Base-by-base conservation (phyloP, 2,888 invertebrate genomes). In the Lordiphosa fenestrarum region DNA sequence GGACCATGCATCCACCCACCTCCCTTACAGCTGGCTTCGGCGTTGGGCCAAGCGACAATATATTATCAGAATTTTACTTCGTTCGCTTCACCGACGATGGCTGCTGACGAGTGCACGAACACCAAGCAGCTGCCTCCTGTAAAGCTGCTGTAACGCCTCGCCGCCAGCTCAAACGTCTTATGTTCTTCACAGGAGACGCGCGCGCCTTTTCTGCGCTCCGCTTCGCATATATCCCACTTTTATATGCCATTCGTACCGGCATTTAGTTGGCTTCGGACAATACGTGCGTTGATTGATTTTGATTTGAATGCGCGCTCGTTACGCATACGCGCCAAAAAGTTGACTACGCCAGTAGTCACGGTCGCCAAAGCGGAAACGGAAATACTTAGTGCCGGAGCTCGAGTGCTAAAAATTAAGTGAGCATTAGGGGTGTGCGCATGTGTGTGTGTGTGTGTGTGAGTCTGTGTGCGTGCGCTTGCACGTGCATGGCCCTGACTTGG, bases 141-240 rank as follows among this genome's bases (percentile, higher is more conserved):
- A 60, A 76, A 71, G 71, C 61, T 60, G 68, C 71, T 65, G 77
- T 64, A 77, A 44, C 59, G 50, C 62, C 62, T 65, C 48, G 71
- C 53, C 58, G 71, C 39, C 66, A 81, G 84, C 82, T 78, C 77
- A 78, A 76, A 78, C 77, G 77, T 61, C 84, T 81, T 73, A 84
- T 65, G 84, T 60, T 66, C 82, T 65, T 76, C 77, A 77, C 81
- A 73, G 64, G 73, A 77, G 57, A 71, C 84, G 77, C 83, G 83
- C 76, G 84, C 74, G 76, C 44, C 61, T 64, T 65, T 41, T 39
- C 49, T 63, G 50, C 41, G 40, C 57, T 50, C 46, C 50, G 41
- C 53, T 55, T 10, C 10, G 47, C 12, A 33, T 44, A 53, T 40
- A 39, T 48, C 23, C 25, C 36, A 10, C 15, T 12, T 19, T 33